Evolutionary conservation across 2,888 invertebrate species (phyloP).

Genomic region (Sericinus montela): DNA sequence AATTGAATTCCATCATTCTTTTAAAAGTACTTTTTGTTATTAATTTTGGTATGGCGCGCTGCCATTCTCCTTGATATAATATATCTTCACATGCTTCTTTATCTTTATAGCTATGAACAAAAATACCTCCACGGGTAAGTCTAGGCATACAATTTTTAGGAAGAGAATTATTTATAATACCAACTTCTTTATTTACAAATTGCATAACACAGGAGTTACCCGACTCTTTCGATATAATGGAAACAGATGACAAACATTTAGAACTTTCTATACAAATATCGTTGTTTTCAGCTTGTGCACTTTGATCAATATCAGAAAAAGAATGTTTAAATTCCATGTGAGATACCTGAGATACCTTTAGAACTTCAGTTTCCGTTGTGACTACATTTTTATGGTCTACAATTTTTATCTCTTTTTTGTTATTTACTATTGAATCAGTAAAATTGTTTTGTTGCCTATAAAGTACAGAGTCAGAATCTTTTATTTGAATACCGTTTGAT

Average conservation of each 20-base stretch:
- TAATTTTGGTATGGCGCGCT: slow-evolving; percentile 36
- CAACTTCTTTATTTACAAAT: slow-evolving; percentile 24
- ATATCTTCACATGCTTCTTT: slow-evolving; percentile 55
- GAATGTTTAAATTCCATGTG: slow-evolving; percentile 38
- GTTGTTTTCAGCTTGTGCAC: neutral
- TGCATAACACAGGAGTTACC: slow-evolving; percentile 29
- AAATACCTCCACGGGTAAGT: slow-evolving; percentile 53
- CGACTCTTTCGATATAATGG: slow-evolving; percentile 23
- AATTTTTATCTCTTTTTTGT: neutral
- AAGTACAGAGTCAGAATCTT: slow-evolving; percentile 38
- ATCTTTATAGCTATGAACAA: slow-evolving; percentile 62
- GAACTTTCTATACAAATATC: slow-evolving; percentile 22
- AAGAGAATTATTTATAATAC: slow-evolving; percentile 20
- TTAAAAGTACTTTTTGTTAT: slow-evolving; percentile 29
- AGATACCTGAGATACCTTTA: slow-evolving; percentile 33
- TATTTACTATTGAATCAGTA: slow-evolving; percentile 19
- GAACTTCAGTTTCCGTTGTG: slow-evolving; percentile 30
- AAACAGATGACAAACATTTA: neutral
- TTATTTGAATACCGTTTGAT: slow-evolving; percentile 43
- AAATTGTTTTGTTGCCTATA: slow-evolving; percentile 25
- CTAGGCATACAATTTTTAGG: slow-evolving; percentile 33
- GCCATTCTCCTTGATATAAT: slow-evolving; percentile 67
- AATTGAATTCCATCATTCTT: slow-evolving; percentile 20
- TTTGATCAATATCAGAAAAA: slow-evolving; percentile 33
- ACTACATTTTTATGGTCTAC: slow-evolving; percentile 5